Base-by-base conservation (phyloP, 2,113 vertebrate genomes). In the Andinoacara biseriatus region DNA sequence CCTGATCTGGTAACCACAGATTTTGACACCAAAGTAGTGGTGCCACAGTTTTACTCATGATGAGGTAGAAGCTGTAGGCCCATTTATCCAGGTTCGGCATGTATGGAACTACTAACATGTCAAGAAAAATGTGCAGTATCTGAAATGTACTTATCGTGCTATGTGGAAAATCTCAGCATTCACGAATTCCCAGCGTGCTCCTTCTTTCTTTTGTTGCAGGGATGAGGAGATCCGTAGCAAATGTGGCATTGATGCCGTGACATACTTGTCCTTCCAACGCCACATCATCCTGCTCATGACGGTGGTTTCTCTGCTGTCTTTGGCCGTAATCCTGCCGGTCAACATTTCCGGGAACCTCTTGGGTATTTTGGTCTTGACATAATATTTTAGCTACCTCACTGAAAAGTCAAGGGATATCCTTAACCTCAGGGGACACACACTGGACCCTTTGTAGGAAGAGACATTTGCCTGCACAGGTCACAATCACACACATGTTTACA, bases 181-280 rank as follows among this genome's bases (percentile, higher is more conserved):
- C 52, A 13, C 10, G 10, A 13, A 58, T 49, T 74, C 18, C 80
- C 9, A 85, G 22, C 5, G 6, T 62, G 49, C n/a, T 18, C 17
- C 11, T 29, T 57, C 10, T 94, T 35, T 93, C 56, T 92, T 65
- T 92, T 62, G 81, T 75, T 75, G 31, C 89, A 99, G 98, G 95
- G 97, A 99, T 0, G 96, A 97, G 83, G 98, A 99, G 76, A 97
- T 99, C 91, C 97, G 97, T 57, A 98, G 94, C 95, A 99, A 98
- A 91, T 99, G 98, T 63, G 98, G 98, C 81, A 92, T 97, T 0
- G 98, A 99, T 0, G 97, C 98, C 2, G 96, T 97, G 83, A 98
- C 96, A 57, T 99, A 99, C 96, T 96, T 99, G 93, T 97, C 95
- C 90, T 99, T 99, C 95, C 98, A 99, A 94, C 97, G 97, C 65